Conservation (phyloP, 1,140 invertebrate species). For the Solen grandis region DNA sequence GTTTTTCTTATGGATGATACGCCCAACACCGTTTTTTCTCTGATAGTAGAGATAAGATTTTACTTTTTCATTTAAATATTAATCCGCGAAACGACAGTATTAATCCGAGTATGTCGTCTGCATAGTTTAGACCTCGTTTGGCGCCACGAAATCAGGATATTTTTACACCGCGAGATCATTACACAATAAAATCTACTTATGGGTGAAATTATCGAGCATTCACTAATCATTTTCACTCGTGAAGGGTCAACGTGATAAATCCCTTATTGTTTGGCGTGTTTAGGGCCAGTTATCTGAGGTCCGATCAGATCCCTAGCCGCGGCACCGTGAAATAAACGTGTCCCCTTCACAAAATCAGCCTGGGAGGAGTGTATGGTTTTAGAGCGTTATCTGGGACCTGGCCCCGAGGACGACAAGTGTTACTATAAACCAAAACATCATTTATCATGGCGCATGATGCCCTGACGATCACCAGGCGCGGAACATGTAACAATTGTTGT, state of each 20-base stretch:
- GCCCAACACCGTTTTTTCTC: too few species aligned
- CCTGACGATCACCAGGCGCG: not conserved
- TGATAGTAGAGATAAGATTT: too few species aligned
- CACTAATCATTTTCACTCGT: not conserved
- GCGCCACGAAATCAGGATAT: not conserved
- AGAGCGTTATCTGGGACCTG: not conserved
- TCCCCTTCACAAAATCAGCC: not conserved
- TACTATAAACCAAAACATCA: conserved; percentile 34
- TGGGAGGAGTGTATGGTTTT: conserved; percentile 19
- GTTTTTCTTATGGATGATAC: too few species aligned
- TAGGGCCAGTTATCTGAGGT: too few species aligned
- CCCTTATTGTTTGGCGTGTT: too few species aligned
- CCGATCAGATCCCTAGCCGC: conserved; percentile 17
- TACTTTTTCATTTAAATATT: too few species aligned
- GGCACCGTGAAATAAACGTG: not conserved
- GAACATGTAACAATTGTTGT: conserved; percentile 6
- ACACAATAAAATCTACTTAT: not conserved
- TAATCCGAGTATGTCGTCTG: too few species aligned
- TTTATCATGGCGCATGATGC: conserved; percentile 24
- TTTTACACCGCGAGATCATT: not conserved
- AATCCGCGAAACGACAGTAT: too few species aligned
- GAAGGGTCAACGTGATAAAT: too few species aligned
- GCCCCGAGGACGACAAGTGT: not conserved
- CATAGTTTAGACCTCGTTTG: too few species aligned
- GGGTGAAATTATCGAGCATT: not conserved